phyloP scores from a whole-genome alignment of 2,888 invertebrate species.

The Dorcus parallelipipedus region DNA sequence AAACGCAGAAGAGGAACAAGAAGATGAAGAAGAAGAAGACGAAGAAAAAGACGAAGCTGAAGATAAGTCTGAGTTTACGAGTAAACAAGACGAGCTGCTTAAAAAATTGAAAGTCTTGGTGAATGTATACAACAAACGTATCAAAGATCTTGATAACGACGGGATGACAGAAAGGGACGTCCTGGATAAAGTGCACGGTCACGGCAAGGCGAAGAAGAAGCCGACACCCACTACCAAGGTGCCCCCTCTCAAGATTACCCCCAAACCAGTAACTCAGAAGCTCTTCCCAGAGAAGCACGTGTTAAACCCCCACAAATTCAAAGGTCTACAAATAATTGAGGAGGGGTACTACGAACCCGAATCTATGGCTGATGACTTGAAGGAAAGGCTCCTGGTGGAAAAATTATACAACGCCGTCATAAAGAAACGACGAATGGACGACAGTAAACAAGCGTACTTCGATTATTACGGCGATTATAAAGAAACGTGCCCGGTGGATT shows the following conservation, averaged over 20 bases:
- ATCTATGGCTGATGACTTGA: constrained; percentile 13
- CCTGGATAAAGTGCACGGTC: constrained; percentile 1
- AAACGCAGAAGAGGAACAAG: not conserved
- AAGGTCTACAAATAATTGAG: not conserved
- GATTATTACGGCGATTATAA: constrained; percentile 1
- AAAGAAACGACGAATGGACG: constrained; percentile 8
- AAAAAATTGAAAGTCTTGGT: constrained; percentile 5
- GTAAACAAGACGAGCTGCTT: constrained; percentile 4
- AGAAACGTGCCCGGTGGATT: constrained; percentile 6
- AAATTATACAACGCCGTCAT: constrained; percentile 15
- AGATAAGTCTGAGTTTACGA: not conserved
- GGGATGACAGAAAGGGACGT: not conserved
- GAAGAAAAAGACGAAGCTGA: constrained; percentile 2
- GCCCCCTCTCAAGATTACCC: too few relatives aligned
- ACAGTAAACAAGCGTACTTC: not conserved
- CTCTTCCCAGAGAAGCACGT: not conserved
- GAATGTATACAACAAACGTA: constrained; percentile 3
- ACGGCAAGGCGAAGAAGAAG: not conserved
- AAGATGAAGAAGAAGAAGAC: not conserved
- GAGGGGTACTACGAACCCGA: constrained; percentile 14
- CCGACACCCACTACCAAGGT: not conserved
- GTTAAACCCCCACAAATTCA: not conserved
- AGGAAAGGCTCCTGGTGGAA: constrained; percentile 11
- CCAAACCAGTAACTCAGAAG: too few relatives aligned
- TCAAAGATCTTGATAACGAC: not conserved